These are phyloP conservation scores for Thryonomys swinderianus DNA, from an alignment of 2,113 vertebrate species.

Conservation along the genomic window DNA sequence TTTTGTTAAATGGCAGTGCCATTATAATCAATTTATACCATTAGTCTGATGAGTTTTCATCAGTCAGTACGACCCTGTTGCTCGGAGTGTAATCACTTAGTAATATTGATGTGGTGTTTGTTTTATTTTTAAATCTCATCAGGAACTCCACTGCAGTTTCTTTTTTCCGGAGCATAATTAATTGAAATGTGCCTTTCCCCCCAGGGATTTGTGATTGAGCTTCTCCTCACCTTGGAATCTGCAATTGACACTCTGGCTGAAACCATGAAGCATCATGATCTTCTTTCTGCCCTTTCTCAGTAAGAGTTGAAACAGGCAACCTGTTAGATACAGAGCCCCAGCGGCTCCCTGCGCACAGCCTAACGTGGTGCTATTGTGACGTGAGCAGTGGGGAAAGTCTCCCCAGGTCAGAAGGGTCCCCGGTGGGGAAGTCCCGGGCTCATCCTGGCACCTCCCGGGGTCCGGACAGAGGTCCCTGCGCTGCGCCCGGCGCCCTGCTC, in stretches of 20 bases:
- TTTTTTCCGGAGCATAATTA: conserved; percentile 61
- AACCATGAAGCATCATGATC: conserved; percentile 97
- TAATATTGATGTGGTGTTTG: conserved; percentile 8
- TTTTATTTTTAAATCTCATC: conserved; percentile 69
- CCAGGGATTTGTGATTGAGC: conserved; percentile 99
- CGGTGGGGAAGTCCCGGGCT: background rate
- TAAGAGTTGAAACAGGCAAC: conserved; percentile 85
- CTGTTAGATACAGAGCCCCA: background rate
- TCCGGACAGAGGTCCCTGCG: background rate
- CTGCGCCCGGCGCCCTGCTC: background rate
- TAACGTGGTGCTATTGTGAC: background rate
- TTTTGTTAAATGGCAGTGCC: background rate
- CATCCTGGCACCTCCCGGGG: too few species aligned
- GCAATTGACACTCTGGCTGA: conserved; percentile 97
- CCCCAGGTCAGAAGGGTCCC: background rate
- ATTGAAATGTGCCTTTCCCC: conserved; percentile 63
- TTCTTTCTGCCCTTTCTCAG: conserved; percentile 97
- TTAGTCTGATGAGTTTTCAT: conserved; percentile 55
- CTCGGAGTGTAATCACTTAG: conserved; percentile 62
- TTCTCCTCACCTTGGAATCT: conserved; percentile 97
- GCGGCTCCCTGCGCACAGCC: background rate
- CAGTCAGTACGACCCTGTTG: conserved; percentile 10
- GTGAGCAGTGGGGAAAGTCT: background rate
- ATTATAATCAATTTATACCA: background rate
- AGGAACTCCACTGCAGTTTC: conserved; percentile 43